Conservation (phyloP, 1,140 invertebrate genomes). For the Tribolium castaneum region DNA sequence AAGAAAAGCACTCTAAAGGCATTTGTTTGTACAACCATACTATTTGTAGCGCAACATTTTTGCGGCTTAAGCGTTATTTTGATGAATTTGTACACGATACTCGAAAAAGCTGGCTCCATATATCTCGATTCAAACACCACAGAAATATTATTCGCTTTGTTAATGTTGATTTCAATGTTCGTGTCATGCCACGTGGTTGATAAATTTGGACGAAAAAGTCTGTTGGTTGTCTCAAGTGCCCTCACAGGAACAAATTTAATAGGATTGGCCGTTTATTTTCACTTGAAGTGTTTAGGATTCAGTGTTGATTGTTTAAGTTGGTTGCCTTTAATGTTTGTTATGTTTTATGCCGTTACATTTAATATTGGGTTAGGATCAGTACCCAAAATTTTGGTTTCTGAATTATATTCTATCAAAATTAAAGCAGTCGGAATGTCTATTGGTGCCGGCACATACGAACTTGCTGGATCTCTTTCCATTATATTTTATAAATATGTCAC, state of each 20-base stretch:
- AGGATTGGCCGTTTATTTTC: constrained; percentile 56
- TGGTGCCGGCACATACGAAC: constrained; percentile 55
- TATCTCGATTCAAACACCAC: constrained; percentile 54
- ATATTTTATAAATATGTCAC: constrained; percentile 71
- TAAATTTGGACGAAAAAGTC: constrained; percentile 63
- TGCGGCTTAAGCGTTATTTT: constrained; percentile 68
- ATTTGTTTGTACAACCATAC: constrained; percentile 59
- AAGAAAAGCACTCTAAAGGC: constrained; percentile 55
- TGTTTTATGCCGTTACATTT: constrained; percentile 55
- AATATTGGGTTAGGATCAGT: constrained; percentile 66
- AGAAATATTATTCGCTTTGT: constrained; percentile 62
- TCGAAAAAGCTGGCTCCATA: constrained; percentile 60
- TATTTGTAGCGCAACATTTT: constrained; percentile 69
- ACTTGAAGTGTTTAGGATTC: constrained; percentile 47
- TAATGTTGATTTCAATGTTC: constrained; percentile 58
- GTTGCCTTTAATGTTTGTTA: constrained; percentile 51
- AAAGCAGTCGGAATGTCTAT: constrained; percentile 65
- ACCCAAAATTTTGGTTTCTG: constrained; percentile 77
- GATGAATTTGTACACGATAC: constrained; percentile 69
- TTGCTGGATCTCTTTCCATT: constrained; percentile 73
- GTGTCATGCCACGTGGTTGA: constrained; percentile 62
- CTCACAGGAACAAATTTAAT: constrained; percentile 47
- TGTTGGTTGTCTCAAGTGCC: constrained; percentile 61
- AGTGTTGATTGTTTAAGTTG: constrained; percentile 49
- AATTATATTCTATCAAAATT: constrained; percentile 73